Conservation (phyloP, 2,113 vertebrate genomes). For the Chamaea fasciata region DNA sequence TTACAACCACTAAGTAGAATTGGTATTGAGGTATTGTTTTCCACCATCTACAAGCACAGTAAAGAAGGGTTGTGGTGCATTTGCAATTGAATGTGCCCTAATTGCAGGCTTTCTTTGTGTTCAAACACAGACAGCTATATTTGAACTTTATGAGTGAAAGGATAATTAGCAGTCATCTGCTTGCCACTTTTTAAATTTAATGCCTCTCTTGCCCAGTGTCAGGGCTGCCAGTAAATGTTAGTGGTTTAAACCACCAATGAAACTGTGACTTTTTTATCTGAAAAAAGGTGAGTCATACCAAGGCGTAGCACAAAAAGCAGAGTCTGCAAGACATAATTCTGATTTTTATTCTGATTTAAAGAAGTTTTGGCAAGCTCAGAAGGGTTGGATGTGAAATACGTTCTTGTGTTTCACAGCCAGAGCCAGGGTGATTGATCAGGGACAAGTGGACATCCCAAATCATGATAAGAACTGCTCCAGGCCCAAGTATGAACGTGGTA, state of each 20-base stretch:
- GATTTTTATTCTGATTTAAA: background rate
- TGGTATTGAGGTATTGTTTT: background rate
- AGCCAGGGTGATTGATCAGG: background rate
- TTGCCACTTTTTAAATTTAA: background rate
- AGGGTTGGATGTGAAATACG: background rate
- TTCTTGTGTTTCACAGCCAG: background rate
- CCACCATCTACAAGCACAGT: background rate
- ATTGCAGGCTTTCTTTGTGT: background rate
- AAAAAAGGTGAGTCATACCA: background rate
- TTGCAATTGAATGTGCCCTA: background rate
- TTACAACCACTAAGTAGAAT: background rate
- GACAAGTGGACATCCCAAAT: background rate
- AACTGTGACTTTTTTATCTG: background rate
- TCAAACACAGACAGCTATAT: conserved; percentile 7
- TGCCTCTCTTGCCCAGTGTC: background rate
- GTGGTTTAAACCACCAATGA: background rate
- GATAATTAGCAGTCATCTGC: conserved; percentile 1
- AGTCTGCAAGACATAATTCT: background rate
- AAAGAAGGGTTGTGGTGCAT: background rate
- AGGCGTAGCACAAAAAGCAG: background rate
- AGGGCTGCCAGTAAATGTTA: background rate
- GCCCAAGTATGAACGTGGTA: background rate
- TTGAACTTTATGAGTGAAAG: background rate
- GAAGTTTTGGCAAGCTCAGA: background rate
- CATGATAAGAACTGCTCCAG: background rate